phyloP scores from a whole-genome alignment of 2,113 vertebrate species.

The Ctenomys sociabilis region DNA sequence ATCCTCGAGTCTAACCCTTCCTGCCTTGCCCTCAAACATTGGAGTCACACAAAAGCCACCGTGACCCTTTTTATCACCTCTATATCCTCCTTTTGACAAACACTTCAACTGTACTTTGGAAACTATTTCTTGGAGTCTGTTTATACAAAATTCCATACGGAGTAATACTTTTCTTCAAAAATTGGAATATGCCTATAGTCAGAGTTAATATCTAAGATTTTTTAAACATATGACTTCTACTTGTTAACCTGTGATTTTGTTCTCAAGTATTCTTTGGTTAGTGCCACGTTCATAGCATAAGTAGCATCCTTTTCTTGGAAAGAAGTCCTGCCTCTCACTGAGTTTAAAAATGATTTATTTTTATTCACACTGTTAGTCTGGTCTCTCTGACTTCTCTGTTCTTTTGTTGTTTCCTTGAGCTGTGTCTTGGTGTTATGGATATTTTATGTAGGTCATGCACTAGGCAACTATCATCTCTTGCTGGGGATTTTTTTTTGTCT shows the following conservation, averaged over 20 bases:
- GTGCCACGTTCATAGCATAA: conserved; percentile 52
- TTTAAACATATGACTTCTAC: conserved; percentile 64
- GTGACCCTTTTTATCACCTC: conserved; percentile 61
- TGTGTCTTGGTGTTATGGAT: conserved; percentile 65
- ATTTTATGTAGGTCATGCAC: conserved; percentile 76
- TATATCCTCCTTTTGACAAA: conserved; percentile 57
- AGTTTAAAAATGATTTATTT: conserved; percentile 74
- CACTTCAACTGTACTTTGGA: conserved; percentile 36
- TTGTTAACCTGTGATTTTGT: conserved; percentile 78
- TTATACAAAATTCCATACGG: conserved; percentile 70
- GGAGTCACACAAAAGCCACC: conserved; percentile 49
- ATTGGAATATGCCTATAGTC: conserved; percentile 66
- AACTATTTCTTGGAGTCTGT: conserved; percentile 72
- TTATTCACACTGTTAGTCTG: conserved; percentile 63
- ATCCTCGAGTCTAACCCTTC: conserved; percentile 51
- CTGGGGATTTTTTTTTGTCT: conserved; percentile 71
- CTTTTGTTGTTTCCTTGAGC: conserved; percentile 75
- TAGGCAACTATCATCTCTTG: conserved; percentile 58
- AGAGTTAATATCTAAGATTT: conserved; percentile 65
- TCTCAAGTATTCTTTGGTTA: conserved; percentile 36
- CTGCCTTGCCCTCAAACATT: conserved; percentile 40
- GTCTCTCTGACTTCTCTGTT: conserved; percentile 47
- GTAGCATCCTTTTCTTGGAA: conserved; percentile 61
- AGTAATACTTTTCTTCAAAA: conserved; percentile 56
- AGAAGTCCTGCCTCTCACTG: conserved; percentile 58